Evolutionary conservation across 2,113 vertebrate species (phyloP), one percentile per base, ranked within the genome.

Genomic region (Fulmarus glacialis): DNA sequence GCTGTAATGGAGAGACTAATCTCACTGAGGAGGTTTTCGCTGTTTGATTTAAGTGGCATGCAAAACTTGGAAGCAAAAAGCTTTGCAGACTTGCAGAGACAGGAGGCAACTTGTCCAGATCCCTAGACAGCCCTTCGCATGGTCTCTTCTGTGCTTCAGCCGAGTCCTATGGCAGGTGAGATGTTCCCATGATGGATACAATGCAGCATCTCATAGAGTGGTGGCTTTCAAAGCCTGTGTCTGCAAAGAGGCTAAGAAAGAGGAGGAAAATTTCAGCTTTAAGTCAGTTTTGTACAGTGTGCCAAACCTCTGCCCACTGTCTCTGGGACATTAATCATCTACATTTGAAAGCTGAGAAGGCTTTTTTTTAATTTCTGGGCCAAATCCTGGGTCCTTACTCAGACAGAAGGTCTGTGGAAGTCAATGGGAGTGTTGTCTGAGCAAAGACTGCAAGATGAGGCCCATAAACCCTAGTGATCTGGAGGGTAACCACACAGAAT

Each of bases 261-360:
- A 70, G 79, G 7, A 5, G 88, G 45, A 68, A 83, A 86, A 84
- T 36, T 85, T 89, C 63, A 63, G 59, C 63, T 81, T 67, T 67
- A 67, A 82, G 83, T 67, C 47, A 82, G 43, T 79, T 84, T 67
- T 38, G 29, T 78, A 43, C 16, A n/a, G 80, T 8, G 38, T 95
- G 94, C 94, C 89, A 92, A 90, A 97, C 89, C 94, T 95, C 89
- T 97, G 85, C 86, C 94, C 96, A 93, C 89, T 97, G 80, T 96
- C 82, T 71, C 82, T 96, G 89, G 75, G 75, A 53, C 89, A 89
- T 92, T 75, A 83, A 95, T 89, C 59, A 87, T 64, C 52, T 82
- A 14, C 47, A 14, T 62, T 91, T 82, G 75, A 89, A 95, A 96
- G 68, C 60, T 58, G 77, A 97, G 92, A 82, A 83, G 70, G 68